These are phyloP conservation scores for Camelus bactrianus DNA, from an alignment of 2,113 vertebrate species.

Conservation along the genomic window DNA sequence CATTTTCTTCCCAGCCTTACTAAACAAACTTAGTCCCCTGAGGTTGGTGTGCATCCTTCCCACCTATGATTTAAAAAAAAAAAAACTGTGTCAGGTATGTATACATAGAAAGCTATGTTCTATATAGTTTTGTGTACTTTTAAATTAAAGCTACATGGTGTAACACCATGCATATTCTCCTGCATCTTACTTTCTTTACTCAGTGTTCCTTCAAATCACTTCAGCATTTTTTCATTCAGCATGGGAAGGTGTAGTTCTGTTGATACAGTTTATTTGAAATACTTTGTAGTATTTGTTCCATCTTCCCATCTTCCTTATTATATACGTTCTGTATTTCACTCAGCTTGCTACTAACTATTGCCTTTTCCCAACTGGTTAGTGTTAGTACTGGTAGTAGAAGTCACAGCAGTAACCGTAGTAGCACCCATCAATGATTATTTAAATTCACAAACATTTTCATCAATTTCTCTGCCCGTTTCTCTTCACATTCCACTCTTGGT, in stretches of 20 bases:
- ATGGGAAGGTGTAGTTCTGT: background rate
- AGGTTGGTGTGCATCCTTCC: background rate
- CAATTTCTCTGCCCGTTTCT: background rate
- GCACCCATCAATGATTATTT: background rate
- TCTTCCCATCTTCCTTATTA: background rate
- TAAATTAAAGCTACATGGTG: background rate
- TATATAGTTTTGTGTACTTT: background rate
- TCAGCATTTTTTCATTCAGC: background rate
- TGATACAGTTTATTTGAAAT: background rate
- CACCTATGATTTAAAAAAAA: background rate
- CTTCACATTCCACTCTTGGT: background rate
- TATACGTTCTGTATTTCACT: background rate
- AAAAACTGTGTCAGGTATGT: background rate
- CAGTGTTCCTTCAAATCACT: background rate
- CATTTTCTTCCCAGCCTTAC: background rate
- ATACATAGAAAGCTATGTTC: background rate
- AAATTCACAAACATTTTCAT: background rate
- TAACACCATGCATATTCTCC: background rate
- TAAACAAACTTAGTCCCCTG: background rate
- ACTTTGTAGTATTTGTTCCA: background rate
- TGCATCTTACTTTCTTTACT: background rate
- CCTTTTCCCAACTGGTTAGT: background rate
- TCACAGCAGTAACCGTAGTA: background rate
- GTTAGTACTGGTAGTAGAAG: background rate
- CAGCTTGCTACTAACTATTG: background rate